Conservation (phyloP, 2,888 invertebrate genomes). For the Cataglyphis rosenhaueri region DNA sequence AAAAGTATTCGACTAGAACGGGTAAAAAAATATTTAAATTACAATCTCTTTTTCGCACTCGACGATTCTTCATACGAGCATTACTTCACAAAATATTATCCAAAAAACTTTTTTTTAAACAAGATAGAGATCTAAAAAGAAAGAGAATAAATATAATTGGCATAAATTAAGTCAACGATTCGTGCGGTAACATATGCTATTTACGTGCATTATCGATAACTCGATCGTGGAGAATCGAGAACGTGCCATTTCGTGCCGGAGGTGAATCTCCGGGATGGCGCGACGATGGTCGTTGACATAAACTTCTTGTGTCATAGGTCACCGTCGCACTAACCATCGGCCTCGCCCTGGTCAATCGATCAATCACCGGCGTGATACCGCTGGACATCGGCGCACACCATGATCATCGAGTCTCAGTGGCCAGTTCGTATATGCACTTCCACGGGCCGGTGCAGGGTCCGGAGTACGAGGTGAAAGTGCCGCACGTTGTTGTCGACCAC, state of each 20-base stretch:
- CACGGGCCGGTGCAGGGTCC: conserved; percentile 84
- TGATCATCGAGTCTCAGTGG: conserved; percentile 74
- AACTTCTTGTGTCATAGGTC: conserved; percentile 64
- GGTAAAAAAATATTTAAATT: not conserved
- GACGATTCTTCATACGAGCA: no score
- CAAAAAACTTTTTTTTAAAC: not conserved
- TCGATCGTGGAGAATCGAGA: conserved; percentile 19
- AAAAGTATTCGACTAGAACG: not conserved
- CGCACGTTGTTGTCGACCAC: conserved; percentile 72
- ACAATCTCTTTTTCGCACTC: not conserved
- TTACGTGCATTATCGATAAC: conserved; percentile 43
- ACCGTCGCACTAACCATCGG: conserved; percentile 62
- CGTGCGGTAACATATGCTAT: conserved; percentile 1
- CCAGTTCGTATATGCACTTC: conserved; percentile 83
- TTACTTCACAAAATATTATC: not conserved
- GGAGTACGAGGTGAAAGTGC: conserved; percentile 82
- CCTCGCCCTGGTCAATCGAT: conserved; percentile 63
- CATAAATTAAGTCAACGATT: conserved; percentile 11
- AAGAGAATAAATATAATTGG: not conserved
- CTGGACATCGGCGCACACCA: conserved; percentile 51
- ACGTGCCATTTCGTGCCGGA: conserved; percentile 9
- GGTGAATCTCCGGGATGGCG: conserved; percentile 6
- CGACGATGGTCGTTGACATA: conserved; percentile 17
- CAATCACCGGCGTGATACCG: conserved; percentile 64
- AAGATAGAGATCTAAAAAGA: not conserved